Conservation (phyloP, 2,888 invertebrate species). For the Criorhina ranunculi region DNA sequence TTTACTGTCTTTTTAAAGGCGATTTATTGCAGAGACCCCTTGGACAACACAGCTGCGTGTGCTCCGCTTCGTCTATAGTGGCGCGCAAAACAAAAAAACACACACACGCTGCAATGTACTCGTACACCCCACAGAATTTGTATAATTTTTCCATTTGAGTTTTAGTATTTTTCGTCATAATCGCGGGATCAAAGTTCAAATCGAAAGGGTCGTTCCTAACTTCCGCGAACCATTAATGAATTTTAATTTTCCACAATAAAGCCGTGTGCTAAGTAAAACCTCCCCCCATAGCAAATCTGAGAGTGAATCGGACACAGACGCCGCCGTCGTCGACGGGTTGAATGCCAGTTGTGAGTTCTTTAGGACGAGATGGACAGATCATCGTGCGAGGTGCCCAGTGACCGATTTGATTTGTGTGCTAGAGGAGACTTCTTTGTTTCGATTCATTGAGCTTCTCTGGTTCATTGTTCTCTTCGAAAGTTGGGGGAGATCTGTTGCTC, state of each 20-base stretch:
- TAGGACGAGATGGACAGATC: background rate
- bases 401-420: conserved; percentile 12
- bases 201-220: conserved; percentile 67
- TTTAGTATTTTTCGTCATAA: conserved; percentile 46
- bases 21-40: conserved; percentile 33
- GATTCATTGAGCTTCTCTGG: conserved; percentile 48
- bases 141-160: conserved; percentile 49
- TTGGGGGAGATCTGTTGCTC: conserved; percentile 5
- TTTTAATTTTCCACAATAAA: conserved; percentile 65
- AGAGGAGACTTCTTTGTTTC: conserved; percentile 30
- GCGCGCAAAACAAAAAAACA: conserved; percentile 24
- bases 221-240: conserved; percentile 69
- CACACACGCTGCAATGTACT: conserved; percentile 22
- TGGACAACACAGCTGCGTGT: conserved; percentile 3
- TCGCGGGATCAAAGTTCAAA: conserved; percentile 65
- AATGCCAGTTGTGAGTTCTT: conserved; percentile 7
- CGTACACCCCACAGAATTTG: conserved; percentile 13
- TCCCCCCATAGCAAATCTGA: background rate
- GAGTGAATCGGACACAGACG: conserved; percentile 55
- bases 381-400: conserved; percentile 7
- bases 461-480: conserved; percentile 46
- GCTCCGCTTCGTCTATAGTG: conserved; percentile 25
- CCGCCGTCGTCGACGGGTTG: conserved; percentile 30
- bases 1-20: conserved; percentile 9
- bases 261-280: conserved; percentile 6